Base-by-base conservation (phyloP, 2,113 vertebrate species). In the Tachysurus vachellii region DNA sequence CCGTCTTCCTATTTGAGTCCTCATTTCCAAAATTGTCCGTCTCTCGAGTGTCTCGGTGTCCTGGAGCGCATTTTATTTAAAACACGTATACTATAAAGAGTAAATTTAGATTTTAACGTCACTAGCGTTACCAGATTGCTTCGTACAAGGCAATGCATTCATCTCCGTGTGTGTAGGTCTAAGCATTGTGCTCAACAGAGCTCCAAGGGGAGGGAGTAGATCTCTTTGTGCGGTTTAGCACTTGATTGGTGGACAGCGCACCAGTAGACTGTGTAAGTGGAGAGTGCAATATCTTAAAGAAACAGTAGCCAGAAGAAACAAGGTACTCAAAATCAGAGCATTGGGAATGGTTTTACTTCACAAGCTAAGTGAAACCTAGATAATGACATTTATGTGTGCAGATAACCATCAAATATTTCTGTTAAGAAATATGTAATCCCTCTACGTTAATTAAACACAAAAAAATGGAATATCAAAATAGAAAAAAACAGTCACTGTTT, bases 201-300 rank as follows among this genome's bases (percentile, higher is more conserved):
- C 47, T 89, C 89, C 85, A 88, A 56, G 87, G 91, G 91, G 92
- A 93, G 89, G 92, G 93, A 94, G 93, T 94, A 86, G 94, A 93
- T 93, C 91, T 85, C 89, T 88, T 77, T 87, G 81, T 90, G 91
- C 90, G 91, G 90, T 91, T 92, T 87, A 56, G 85, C 83, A 84
- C 62, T 80, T 80, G 89, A 95, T 95, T 95, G 95, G 95, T 86
- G 86, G 91, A 92, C 87, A 77, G 92, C 88, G 84, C 42, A 73
- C 88, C 90, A 91, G 61, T 89, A 80, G 53, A 70, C 31, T 50
- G 70, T 80, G 73, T 11, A 54, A 70, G 6, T 28, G 14, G 42
- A 70, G 14, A 50, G 23, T 77, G 2, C 19, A 13, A 84, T 12
- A 6, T 28, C 77, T 89, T 88, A 89, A 89, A 88, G 85, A 83